Conservation (phyloP, 2,888 invertebrate genomes). For the Chaetogeoica ovagalla region DNA sequence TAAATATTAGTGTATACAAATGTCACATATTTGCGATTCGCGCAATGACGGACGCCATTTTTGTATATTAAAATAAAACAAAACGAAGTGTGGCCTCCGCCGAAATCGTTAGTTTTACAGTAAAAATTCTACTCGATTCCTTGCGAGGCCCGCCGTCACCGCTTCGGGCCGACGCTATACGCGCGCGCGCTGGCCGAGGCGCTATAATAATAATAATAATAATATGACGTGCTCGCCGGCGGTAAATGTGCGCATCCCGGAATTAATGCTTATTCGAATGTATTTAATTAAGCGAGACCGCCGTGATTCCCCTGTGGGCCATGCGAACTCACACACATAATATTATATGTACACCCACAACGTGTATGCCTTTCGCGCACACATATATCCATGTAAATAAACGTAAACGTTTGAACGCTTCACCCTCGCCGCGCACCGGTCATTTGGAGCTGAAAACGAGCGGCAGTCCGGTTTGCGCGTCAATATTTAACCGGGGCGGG, state of each 20-base stretch:
- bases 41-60: no score
- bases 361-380: neutral
- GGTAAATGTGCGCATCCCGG: constrained; percentile 22
- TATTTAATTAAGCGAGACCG: constrained; percentile 46
- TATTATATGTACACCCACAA: neutral
- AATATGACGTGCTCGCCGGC: neutral
- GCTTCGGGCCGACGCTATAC: no score
- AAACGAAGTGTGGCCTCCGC: no score
- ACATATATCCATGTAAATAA: neutral
- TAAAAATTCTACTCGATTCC: no score
- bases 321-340: no score
- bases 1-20: no score
- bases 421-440: neutral
- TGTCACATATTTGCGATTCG: no score
- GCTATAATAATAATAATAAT: neutral
- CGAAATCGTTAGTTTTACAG: no score
- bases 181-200: neutral
- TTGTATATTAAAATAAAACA: no score
- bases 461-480: neutral
- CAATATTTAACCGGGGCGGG: constrained; percentile 21
- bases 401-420: constrained; percentile 19
- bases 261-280: constrained; percentile 43
- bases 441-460: neutral
- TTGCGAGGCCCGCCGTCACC: no score
- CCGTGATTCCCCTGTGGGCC: constrained; percentile 35